Base-by-base conservation (phyloP, 1,140 invertebrate species). In the Diprion similis region DNA sequence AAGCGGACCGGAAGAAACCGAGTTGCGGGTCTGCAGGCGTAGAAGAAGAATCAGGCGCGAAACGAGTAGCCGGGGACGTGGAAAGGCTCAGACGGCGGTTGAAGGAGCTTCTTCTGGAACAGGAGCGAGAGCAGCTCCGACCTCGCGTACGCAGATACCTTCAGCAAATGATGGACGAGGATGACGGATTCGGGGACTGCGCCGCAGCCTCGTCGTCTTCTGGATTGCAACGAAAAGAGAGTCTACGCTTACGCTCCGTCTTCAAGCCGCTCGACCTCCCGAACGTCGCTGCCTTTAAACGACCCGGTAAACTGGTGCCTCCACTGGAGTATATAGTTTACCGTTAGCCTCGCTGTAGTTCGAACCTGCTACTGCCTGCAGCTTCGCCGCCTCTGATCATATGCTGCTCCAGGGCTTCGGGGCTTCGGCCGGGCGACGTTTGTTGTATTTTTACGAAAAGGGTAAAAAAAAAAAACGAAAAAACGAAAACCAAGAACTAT, bases 221-320 rank as follows among this genome's bases (percentile, higher is more conserved):
- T 78, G 8, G 48, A 46, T 15, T 72, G 47, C 45, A 15, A n/a
- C 70, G 37, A 75, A 70, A 18, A 51, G 8, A 46, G 71, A 70
- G 51, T 59, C 51, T 15, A 17, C 9, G 15, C 10, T 15, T 10
- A 10, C 48, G n/a, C 51, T 11, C 46, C 2, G 37, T 66, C 70
- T 73, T 85, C 13, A 81, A 75, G 37, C 83, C 82, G 0, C 71
- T 85, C 0, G 79, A 85, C 15, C 85, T 85, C 72, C 84, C 85
- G 4, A 83, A 82, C 46, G 78, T 86, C 37, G 76, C 78, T 1
- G 75, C 77, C 45, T 84, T 79, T 70, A 66, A 47, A 18, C 69
- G 75, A 72, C 71, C 76, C 68, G 81, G 81, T 84, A 80, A 75
- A 75, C 51, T 59, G 51, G 51, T 59, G 51, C 51, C 51, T 59